Evolutionary conservation across 2,113 vertebrate genomes (phyloP).

Genomic region (Choloepus hoffmanni): DNA sequence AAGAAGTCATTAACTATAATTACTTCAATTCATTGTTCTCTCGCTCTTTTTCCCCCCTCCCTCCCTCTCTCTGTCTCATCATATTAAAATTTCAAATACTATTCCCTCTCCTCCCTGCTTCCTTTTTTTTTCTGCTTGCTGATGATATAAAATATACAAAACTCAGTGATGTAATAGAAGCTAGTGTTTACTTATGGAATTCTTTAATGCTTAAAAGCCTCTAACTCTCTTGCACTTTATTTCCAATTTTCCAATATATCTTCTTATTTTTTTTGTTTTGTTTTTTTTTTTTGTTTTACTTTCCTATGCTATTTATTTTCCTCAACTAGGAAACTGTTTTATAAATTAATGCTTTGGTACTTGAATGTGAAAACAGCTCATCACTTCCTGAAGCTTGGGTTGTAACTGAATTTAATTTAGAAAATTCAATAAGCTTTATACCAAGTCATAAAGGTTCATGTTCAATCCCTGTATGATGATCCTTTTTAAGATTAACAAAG

Average conservation of each 20-base stretch:
- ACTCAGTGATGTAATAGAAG: no score
- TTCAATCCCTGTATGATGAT: neutral
- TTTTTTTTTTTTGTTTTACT: neutral
- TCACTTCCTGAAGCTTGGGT: neutral
- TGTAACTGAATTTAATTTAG: slow-evolving; percentile 1
- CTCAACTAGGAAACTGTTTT: neutral
- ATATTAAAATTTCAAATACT: neutral
- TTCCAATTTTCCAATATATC: neutral
- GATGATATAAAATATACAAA: no score
- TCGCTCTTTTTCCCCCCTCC: fast-evolving
- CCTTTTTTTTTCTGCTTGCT: neutral
- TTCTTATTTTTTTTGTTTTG: no score
- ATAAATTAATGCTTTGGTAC: neutral
- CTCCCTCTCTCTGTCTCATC: neutral
- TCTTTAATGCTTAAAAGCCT: no score
- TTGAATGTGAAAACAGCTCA: neutral
- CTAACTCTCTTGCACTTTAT: neutral
- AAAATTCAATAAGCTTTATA: slow-evolving; percentile 1
- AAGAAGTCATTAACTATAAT: neutral
- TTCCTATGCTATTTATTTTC: neutral
- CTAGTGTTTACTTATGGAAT: no score
- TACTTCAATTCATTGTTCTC: neutral
- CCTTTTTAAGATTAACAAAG: slow-evolving; percentile 21
- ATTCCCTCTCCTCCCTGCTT: neutral
- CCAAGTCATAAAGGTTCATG: slow-evolving; percentile 4